These are phyloP conservation scores for Lepilemur ruficaudatus DNA, from an alignment of 2,797 vertebrate species.

Conservation along the genomic window DNA sequence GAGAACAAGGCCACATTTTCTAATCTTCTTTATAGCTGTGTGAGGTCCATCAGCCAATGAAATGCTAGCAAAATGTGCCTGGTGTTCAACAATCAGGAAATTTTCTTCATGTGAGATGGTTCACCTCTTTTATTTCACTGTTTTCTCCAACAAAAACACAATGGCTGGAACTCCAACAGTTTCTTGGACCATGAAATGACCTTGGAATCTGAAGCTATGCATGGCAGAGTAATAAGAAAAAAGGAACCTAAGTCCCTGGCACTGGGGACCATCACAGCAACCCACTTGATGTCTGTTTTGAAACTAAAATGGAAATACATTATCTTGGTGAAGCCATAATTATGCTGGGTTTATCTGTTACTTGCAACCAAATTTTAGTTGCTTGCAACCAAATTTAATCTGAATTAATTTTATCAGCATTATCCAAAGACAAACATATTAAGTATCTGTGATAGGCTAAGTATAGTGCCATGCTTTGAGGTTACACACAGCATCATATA, in stretches of 20 bases:
- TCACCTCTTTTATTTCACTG: neutral
- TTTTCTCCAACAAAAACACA: neutral
- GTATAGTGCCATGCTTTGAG: neutral
- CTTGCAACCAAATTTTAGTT: neutral
- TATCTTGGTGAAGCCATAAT: neutral
- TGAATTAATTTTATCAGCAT: neutral
- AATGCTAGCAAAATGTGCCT: neutral
- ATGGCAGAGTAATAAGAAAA: neutral
- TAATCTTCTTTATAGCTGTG: neutral
- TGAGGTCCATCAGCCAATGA: neutral
- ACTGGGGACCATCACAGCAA: neutral
- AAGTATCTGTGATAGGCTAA: neutral
- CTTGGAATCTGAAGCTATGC: neutral
- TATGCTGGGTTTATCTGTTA: neutral
- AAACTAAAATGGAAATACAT: neutral
- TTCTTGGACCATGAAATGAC: neutral
- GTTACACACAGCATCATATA: neutral
- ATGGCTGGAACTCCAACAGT: neutral
- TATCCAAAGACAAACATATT: neutral
- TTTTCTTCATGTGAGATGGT: neutral
- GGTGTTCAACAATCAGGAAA: neutral
- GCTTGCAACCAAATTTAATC: neutral
- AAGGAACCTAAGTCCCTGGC: neutral
- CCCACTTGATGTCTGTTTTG: neutral
- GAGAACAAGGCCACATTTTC: neutral